Base-by-base conservation (phyloP, 2,113 vertebrate genomes). In the Orientallactaga bullata region DNA sequence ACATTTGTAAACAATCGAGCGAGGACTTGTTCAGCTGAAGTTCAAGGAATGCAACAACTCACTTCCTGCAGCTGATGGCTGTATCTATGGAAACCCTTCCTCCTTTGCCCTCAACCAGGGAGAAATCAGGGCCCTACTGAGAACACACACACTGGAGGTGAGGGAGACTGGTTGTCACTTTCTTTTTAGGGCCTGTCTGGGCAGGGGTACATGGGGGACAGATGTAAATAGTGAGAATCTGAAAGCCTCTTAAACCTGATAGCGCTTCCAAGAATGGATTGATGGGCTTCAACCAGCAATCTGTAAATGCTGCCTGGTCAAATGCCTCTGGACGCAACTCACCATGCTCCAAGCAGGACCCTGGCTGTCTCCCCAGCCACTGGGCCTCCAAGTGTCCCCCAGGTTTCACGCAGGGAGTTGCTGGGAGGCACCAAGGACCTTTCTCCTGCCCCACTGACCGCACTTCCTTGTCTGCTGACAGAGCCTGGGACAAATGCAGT, bases 341-440 rank as follows among this genome's bases (percentile, higher is more conserved):
- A 20, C 37, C 32, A 15, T 35, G 39, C 39, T 90, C 68, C 39
- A 13, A 26, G 39, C 0, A 16, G 24, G 47, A 69, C 12, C 37
- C 37, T 1, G 3, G 65, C 2, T 35, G 30, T 58, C 61, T 86
- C 0, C 1, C 66, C n/a, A 26, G 65, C 63, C 12, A 0, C 5
- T 26, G 24, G 61, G 61, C 21, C 51, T 60, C 3, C 24, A 42
- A 1, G 3, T 72, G 21, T 68, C n/a, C 35, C 16, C 8, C 0
- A 6, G 13, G 26, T 30, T 16, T 42, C 30, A 0, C 1, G 66
- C 4, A 30, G 42, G 11, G n/a, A 28, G 1, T 37, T 39, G 2
- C 58, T 8, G 35, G 26, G 13, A 30, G 8, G 7, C 12, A 84
- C 47, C 77, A n/a, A 35, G 61, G 60, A 5, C 17, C 35, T 28